Conservation (phyloP, 1,140 invertebrate genomes). For the Sminthurides bifidus region DNA sequence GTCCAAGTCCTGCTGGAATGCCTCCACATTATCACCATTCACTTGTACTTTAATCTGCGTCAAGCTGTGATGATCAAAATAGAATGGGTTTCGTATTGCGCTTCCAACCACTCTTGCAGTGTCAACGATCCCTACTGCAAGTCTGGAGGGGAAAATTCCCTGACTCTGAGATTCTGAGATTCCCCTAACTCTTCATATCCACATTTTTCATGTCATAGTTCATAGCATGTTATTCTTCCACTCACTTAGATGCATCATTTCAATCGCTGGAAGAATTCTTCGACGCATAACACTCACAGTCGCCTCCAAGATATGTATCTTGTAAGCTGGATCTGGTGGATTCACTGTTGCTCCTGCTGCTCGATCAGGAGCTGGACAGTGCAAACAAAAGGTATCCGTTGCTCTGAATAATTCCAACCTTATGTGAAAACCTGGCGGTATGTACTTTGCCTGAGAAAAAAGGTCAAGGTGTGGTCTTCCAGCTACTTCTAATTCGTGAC, state of each 20-base stretch:
- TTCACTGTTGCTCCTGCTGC: no score
- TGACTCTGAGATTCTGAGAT: constrained; percentile 20
- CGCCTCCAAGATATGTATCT: constrained; percentile 19
- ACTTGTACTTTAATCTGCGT: constrained; percentile 11
- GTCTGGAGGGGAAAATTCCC: constrained; percentile 18
- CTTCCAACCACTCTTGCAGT: constrained; percentile 13
- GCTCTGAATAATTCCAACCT: no score
- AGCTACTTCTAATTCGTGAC: background rate
- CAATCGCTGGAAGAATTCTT: background rate
- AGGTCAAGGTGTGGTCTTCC: background rate
- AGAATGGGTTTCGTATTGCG: constrained; percentile 16
- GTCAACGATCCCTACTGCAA: constrained; percentile 17
- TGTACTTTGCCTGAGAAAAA: no score
- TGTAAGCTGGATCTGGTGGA: no score
- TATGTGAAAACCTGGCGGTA: no score
- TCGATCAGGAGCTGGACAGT: no score
- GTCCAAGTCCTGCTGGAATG: constrained; percentile 2
- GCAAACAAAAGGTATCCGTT: no score
- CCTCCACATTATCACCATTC: constrained; percentile 12
- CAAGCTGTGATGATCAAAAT: constrained; percentile 13
- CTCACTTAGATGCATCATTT: constrained; percentile 7
- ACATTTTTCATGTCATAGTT: constrained; percentile 19
- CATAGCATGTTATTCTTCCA: constrained; percentile 10
- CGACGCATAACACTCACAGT: constrained; percentile 10
- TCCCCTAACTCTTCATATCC: constrained; percentile 17